Evolutionary conservation across 1,140 invertebrate genomes (phyloP), one percentile per base, ranked within the genome.

Genomic region (Eurosta solidaginis): DNA sequence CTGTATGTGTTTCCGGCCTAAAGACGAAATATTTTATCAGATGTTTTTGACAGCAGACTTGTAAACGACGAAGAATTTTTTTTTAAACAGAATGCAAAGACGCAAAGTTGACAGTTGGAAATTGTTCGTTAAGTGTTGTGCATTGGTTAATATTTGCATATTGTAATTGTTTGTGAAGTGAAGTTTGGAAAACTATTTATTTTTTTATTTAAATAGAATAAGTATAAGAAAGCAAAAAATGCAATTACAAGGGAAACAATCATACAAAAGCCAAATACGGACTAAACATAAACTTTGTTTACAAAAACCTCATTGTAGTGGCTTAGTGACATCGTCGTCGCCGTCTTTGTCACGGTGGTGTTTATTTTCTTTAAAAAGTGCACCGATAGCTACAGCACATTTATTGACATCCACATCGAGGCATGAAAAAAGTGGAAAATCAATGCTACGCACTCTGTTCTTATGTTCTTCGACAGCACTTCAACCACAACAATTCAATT

Each of bases 111-210:
- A 68, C 59, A 68, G 59, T 68, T 68, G 33, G 33, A 68, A 68
- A 68, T 68, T 68, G 59, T 68, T 68, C 59, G 59, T 68, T 68
- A 68, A 68, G 59, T 68, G 59, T 68, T 40, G 33, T 68, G 59
- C 6, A 68, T 68, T 10, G 22, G n/a, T 17, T 40, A 12, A 7
- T 68, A 14, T 68, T 42, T 17, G 2, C 40, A 0, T 42, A 40
- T 68, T 68, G 36, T 68, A 14, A 36, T 59, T 68, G 59, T 36
- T 68, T 52, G 59, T 40, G 33, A 33, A 68, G 33, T 40, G n/a
- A 68, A 10, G 36, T 40, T 40, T 3, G 14, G 9, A 36, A 68
- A 68, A 6, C 40, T 68, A 59, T 59, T 59, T 54, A 54, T 20
- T 25, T 10, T 54, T 27, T 68, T n/a, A n/a, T 20, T 42, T 1